Percentiles rank a stretch among this genome's conserved stretches.
These are phyloP conservation scores for Bubo blakistoni DNA, from an alignment of 2,113 vertebrate genomes.

Conservation along the genomic window DNA sequence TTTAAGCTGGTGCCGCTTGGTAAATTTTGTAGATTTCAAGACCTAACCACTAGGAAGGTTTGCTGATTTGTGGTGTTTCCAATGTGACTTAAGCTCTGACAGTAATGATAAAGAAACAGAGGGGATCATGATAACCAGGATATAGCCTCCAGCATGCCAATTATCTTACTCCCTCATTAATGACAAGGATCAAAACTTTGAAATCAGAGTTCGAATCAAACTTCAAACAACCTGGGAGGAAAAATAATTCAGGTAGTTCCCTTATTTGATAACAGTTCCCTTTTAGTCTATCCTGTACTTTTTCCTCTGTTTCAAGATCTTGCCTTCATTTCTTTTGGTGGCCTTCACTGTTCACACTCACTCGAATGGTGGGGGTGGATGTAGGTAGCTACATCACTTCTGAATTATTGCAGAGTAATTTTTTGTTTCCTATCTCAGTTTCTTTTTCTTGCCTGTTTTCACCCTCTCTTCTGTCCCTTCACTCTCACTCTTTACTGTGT, in stretches of 20 bases:
- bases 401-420: neutral
- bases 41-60: neutral
- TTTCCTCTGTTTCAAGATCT: neutral
- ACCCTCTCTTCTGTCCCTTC: neutral
- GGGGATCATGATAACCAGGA: neutral
- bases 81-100: neutral
- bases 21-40: neutral
- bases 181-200: neutral
- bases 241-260: neutral
- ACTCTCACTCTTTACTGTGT: neutral
- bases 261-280: neutral
- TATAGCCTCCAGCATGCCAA: accelerated
- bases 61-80: neutral
- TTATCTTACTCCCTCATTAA: neutral
- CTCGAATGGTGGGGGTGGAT: neutral
- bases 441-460: neutral
- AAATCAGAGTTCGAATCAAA: neutral
- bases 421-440: neutral
- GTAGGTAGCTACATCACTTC: neutral
- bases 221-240: neutral
- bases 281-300: neutral
- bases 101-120: neutral
- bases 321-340: neutral
- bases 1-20: neutral
- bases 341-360: neutral